Evolutionary conservation across 2,888 invertebrate species (phyloP), one percentile per base, ranked within the genome.

Genomic region (Mellilla xanthometata): DNA sequence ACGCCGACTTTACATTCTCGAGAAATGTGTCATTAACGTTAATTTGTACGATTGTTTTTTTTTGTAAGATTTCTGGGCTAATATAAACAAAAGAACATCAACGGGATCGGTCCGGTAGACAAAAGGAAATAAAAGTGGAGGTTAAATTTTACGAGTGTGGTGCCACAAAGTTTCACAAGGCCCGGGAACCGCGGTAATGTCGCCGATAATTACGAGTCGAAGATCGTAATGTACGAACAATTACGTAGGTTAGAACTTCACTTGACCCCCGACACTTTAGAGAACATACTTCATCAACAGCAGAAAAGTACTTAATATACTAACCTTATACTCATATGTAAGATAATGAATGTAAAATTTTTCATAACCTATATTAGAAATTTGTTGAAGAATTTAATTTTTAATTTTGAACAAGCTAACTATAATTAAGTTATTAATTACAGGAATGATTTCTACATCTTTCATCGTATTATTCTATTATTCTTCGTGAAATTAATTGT

Each of bases 1-100:
- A 88, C 88, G 86, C 76, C 72, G 71, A 65, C 74, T 68, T 67
- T 68, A 68, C 68, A 72, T 72, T 76, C 72, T 67, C 72, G 69
- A 81, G 77, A 77, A 80, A 86, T 87, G 76, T 87, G 85, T 86
- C 87, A 87, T 87, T 86, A 87, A 76, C 77, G 78, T 83, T 87
- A 81, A 86, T 85, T 84, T 76, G 64, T 77, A 79, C 75, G 72
- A 82, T 80, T 81, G 65, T 72, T 72, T 68, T 68, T 77, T 76
- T 76, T 72, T 66, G 5, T 62, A 63, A 70, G 64, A 73, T 72
- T 73, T 63, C 53, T 53, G 54, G 34, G 45, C 52, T 68, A 65
- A 58, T 56, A 65, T 65, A 67, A 63, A 72, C 62, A 67, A 68
- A 63, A 62, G 56, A 58, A 56, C 55, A 51, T 53, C 19, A 36